Evolutionary conservation across 2,888 invertebrate species (phyloP).

Genomic region (Tachystola acroxantha): DNA sequence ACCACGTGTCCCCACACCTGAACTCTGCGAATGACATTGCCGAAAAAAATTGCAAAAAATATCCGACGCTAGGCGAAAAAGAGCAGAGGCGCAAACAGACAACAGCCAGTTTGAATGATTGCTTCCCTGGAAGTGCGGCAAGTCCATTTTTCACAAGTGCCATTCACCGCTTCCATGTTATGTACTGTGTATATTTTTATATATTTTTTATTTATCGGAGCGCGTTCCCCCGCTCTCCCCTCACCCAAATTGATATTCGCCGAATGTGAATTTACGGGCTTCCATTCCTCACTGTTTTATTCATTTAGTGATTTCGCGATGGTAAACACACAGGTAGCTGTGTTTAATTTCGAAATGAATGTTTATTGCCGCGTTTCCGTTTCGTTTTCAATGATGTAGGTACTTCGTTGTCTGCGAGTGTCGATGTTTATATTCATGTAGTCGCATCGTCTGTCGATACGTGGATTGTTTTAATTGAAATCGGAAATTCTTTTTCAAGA

Average conservation of each 20-base stretch:
- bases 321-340: conserved; percentile 74
- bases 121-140: conserved; percentile 77
- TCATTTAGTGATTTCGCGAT: conserved; percentile 74
- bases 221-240: conserved; percentile 37
- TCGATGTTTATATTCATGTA: conserved; percentile 30
- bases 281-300: conserved; percentile 72
- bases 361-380: conserved; percentile 72
- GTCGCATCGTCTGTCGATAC: conserved; percentile 22
- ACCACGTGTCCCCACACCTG: conserved; percentile 77
- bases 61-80: conserved; percentile 61
- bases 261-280: conserved; percentile 66
- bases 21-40: conserved; percentile 71
- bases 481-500: no score
- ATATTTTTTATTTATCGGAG: conserved; percentile 70
- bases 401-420: conserved; percentile 23
- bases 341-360: conserved; percentile 77
- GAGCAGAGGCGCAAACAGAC: conserved; percentile 76
- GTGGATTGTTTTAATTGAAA: not conserved
- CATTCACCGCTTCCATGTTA: conserved; percentile 75
- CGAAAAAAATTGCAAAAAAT: conserved; percentile 64
- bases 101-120: conserved; percentile 77
- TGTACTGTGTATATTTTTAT: conserved; percentile 69
- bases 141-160: conserved; percentile 79
- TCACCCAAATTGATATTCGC: conserved; percentile 72
- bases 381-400: conserved; percentile 52